Conservation (phyloP, 2,888 invertebrate genomes). For the Caenorhabditis panamensis region DNA sequence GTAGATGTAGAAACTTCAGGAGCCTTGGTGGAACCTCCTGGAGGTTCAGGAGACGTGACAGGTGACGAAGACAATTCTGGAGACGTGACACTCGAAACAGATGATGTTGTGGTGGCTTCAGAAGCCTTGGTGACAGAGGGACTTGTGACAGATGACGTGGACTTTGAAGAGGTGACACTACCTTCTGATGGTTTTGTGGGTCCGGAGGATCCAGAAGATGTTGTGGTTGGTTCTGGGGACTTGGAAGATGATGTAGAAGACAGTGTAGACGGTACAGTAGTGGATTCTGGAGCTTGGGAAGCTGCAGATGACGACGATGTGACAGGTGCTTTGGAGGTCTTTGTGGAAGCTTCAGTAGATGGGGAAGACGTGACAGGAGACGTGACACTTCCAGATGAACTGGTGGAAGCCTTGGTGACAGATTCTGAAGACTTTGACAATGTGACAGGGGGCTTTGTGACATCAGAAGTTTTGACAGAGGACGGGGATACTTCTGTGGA, state of each 20-base stretch:
- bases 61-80: conserved; percentile 20
- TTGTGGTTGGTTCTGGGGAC: neutral
- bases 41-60: conserved; percentile 11
- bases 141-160: conserved; percentile 2
- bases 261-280: conserved; percentile 1
- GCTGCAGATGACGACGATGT: neutral
- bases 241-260: neutral
- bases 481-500: too few relatives aligned
- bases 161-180: neutral
- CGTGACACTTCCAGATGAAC: too few relatives aligned
- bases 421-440: conserved; percentile 4
- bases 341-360: neutral
- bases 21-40: conserved; percentile 8
- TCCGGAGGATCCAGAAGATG: neutral
- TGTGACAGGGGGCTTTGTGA: too few relatives aligned
- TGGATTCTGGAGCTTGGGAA: neutral
- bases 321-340: neutral
- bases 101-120: neutral
- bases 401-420: too few relatives aligned
- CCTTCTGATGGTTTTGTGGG: too few relatives aligned
- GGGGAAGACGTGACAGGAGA: neutral
- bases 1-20: neutral
- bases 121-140: neutral
- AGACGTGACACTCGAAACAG: too few relatives aligned
- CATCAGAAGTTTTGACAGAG: too few relatives aligned